Evolutionary conservation across 2,888 invertebrate species (phyloP), one percentile per base, ranked within the genome.

Genomic region (Ochropleura plecta): DNA sequence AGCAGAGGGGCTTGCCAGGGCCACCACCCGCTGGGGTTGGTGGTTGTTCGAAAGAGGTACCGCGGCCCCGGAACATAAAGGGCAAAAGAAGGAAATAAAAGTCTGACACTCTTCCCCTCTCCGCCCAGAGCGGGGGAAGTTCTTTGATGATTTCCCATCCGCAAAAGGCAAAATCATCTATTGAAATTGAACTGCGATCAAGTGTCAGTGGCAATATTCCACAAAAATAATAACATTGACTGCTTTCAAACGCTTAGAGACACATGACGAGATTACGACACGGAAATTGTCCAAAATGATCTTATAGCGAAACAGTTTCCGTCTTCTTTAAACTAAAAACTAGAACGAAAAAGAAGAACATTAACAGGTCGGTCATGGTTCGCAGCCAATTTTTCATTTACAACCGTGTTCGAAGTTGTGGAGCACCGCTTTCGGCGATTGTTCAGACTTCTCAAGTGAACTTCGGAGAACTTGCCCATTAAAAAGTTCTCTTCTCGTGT

Each of bases 381-480:
- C 62, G 48, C 40, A 73, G 78, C 16, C 66, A 84, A 70, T 84
- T 82, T 75, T 79, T 76, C 66, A 69, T 72, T 73, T 75, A 66
- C 70, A 84, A 73, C 83, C 81, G 81, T 80, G 81, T 81, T 57
- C 60, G 55, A 77, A 77, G 63, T 73, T 84, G 82, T 74, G 82
- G 81, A 77, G 79, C 59, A 86, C 83, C 84, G 86, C 86, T 89
- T 86, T 84, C 78, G 81, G 83, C 83, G 80, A 86, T 88, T 86
- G 87, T 89, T 78, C 83, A 78, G 85, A 70, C 78, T 90, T 86
- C 86, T 81, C 87, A 81, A 83, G 67, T 81, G 82, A 90, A 87
- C 88, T 90, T 84, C 62, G 68, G 71, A 82, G 79, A 90, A 90
- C 90, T 89, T 89, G 76, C 69, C 86, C 89, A 89, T 91, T 91